These are phyloP conservation scores for Paralvinella palmiformis DNA, from an alignment of 1,140 invertebrate species.

Conservation along the genomic window DNA sequence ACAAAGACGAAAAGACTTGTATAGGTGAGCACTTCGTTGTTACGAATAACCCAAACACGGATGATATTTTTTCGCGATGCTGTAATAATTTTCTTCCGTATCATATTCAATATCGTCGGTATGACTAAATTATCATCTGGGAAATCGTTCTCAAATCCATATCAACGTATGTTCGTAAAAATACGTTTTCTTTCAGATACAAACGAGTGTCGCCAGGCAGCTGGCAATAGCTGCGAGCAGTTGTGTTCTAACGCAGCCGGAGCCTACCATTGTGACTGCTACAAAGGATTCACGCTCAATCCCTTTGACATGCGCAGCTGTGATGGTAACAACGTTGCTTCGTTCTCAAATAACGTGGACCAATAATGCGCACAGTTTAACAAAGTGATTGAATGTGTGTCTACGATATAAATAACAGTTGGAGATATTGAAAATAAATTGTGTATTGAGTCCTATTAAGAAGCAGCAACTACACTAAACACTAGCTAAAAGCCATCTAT, in stretches of 20 bases:
- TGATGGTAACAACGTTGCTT: background rate
- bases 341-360: background rate
- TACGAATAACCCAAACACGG: too few relatives aligned
- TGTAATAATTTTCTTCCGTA: too few relatives aligned
- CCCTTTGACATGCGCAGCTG: background rate
- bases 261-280: slow-evolving; percentile 13
- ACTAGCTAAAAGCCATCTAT: background rate
- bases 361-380: background rate
- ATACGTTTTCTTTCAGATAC: too few relatives aligned
- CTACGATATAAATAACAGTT: background rate
- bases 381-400: background rate
- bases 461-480: background rate
- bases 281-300: slow-evolving; percentile 1
- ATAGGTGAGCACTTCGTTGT: too few relatives aligned
- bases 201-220: background rate
- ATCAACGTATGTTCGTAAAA: too few relatives aligned
- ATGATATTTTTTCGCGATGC: too few relatives aligned
- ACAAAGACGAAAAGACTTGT: too few relatives aligned
- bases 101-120: too few relatives aligned
- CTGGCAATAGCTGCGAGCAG: slow-evolving; percentile 4
- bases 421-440: background rate
- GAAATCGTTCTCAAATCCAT: too few relatives aligned
- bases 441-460: background rate
- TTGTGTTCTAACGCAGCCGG: slow-evolving; percentile 15
- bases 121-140: too few relatives aligned